Evolutionary conservation across 2,888 invertebrate species (phyloP).

Genomic region (Xestia rhomboidea): DNA sequence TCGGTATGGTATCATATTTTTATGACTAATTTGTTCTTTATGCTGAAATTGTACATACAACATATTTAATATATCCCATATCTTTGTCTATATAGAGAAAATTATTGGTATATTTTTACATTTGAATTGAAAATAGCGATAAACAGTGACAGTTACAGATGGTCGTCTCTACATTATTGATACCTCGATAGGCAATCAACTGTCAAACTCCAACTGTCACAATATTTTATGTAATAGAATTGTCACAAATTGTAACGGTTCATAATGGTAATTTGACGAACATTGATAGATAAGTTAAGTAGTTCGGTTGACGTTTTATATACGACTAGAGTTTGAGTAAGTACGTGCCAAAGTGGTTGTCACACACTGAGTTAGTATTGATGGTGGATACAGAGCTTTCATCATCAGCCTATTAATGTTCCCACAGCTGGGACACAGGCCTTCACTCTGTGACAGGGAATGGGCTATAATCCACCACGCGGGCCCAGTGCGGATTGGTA

Average conservation of each 20-base stretch:
- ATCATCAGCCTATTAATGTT: too few relatives aligned
- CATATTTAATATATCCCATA: neutral
- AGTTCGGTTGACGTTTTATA: slow-evolving; percentile 29
- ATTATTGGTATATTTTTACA: neutral
- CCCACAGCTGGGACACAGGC: too few relatives aligned
- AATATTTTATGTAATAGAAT: slow-evolving; percentile 54
- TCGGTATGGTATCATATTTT: neutral
- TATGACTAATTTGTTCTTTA: slow-evolving; percentile 15
- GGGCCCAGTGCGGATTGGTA: too few relatives aligned
- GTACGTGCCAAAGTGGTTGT: neutral
- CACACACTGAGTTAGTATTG: neutral
- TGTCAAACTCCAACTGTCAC: slow-evolving; percentile 43
- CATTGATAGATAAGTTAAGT: slow-evolving; percentile 52
- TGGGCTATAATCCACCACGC: too few relatives aligned
- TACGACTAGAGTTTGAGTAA: slow-evolving; percentile 7
- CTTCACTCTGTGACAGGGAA: too few relatives aligned
- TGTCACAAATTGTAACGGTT: slow-evolving; percentile 55
- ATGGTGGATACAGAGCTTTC: too few relatives aligned
- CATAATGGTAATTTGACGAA: slow-evolving; percentile 46
- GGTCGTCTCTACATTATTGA: slow-evolving; percentile 35
- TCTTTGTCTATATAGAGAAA: slow-evolving; percentile 6
- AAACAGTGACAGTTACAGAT: slow-evolving; percentile 45
- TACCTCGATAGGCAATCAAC: slow-evolving; percentile 9
- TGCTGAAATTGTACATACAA: slow-evolving; percentile 2
- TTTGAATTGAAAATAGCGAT: slow-evolving; percentile 18